Evolutionary conservation across 2,888 invertebrate genomes (phyloP).

Genomic region (Parthenolecanium corni): DNA sequence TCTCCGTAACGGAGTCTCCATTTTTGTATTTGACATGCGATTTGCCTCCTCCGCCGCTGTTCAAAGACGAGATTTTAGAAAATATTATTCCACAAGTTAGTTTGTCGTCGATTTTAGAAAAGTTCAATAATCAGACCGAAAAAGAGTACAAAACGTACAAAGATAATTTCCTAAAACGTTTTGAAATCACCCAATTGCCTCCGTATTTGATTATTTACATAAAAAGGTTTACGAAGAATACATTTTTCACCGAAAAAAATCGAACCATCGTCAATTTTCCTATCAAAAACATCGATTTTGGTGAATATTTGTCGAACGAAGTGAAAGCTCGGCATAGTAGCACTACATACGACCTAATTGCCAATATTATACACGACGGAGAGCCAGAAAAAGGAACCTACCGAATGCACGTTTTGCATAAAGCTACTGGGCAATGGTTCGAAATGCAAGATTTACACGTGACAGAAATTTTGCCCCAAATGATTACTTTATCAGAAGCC

Average conservation of each 20-base stretch:
- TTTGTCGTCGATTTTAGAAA: slow-evolving; percentile 80
- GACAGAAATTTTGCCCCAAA: slow-evolving; percentile 94
- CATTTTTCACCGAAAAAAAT: slow-evolving; percentile 98
- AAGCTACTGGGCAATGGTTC: slow-evolving; percentile 73
- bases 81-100: slow-evolving; percentile 99
- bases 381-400: slow-evolving; percentile 72
- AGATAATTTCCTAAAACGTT: slow-evolving; percentile 93
- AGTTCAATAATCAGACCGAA: slow-evolving; percentile 90
- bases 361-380: slow-evolving; percentile 98
- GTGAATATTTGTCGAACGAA: slow-evolving; percentile 82
- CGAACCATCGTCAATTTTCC: slow-evolving; percentile 99
- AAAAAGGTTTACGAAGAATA: slow-evolving; percentile 96
- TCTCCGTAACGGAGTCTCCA: slow-evolving; percentile 76
- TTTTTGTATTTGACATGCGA: slow-evolving; percentile 96
- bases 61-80: slow-evolving; percentile 93
- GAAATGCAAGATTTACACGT: slow-evolving; percentile 93
- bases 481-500: slow-evolving; percentile 97
- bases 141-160: slow-evolving; percentile 99
- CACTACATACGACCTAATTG: slow-evolving; percentile 92
- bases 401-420: slow-evolving; percentile 37
- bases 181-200: slow-evolving; percentile 85
- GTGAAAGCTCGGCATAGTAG: slow-evolving; percentile 62
- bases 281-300: slow-evolving; percentile 94
- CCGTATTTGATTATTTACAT: slow-evolving; percentile 92
- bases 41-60: slow-evolving; percentile 90